Conservation (phyloP, 2,888 invertebrate genomes). For the Melinaea marsaeus region DNA sequence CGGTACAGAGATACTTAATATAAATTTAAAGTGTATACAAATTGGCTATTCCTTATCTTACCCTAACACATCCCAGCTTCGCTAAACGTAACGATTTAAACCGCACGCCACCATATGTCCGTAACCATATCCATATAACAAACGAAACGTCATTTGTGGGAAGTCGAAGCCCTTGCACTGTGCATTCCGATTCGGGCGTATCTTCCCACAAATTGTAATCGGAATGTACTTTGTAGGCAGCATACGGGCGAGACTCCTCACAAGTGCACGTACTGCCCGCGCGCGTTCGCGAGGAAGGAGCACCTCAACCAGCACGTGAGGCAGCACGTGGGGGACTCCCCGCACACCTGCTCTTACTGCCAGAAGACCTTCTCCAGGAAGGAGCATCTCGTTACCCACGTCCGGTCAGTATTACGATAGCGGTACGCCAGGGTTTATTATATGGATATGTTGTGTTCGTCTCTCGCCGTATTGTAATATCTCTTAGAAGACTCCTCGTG, state of each 20-base stretch:
- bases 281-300: conserved; percentile 85
- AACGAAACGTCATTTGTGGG: conserved; percentile 62
- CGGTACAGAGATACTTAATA: too few relatives aligned
- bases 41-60: background rate
- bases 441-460: background rate
- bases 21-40: background rate
- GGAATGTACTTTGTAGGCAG: conserved; percentile 79
- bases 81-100: background rate
- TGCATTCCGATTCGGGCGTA: conserved; percentile 62
- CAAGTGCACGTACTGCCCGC: conserved; percentile 81
- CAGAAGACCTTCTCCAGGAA: conserved; percentile 84
- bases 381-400: conserved; percentile 84
- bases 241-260: conserved; percentile 90
- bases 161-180: conserved; percentile 57
- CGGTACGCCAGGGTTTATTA: background rate
- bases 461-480: background rate
- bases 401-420: conserved; percentile 49
- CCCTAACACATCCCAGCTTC: background rate
- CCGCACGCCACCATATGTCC: background rate
- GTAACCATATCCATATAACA: conserved; percentile 5
- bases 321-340: conserved; percentile 84
- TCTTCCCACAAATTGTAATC: conserved; percentile 39
- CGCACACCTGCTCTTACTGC: conserved; percentile 84
- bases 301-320: conserved; percentile 92
- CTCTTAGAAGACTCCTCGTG: background rate